Evolutionary conservation across 37 sponge, comb jelly and placozoan genomes (phyloP).

Genomic region (Theonella swinhoei): DNA sequence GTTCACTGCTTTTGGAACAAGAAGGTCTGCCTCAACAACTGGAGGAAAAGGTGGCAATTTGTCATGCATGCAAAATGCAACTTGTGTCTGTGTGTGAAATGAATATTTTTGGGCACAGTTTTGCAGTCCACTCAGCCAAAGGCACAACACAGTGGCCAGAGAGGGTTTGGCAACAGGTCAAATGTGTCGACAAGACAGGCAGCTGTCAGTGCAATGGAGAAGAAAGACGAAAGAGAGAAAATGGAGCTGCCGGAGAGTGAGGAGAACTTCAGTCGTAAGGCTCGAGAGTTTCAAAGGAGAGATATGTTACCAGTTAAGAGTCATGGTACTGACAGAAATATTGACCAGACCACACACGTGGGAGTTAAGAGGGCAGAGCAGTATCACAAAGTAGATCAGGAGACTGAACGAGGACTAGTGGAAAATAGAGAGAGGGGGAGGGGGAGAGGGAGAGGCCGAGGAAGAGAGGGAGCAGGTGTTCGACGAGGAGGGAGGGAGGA

Average conservation of each 20-base stretch:
- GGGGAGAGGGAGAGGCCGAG: constrained; percentile 8
- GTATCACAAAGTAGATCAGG: background rate
- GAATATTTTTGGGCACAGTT: too few species aligned
- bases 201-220: background rate
- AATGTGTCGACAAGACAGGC: background rate
- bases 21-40: background rate
- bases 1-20: constrained; percentile 29
- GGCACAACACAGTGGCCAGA: too few species aligned
- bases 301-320: background rate
- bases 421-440: constrained; percentile 11
- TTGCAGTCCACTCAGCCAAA: too few species aligned
- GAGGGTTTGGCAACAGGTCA: too few species aligned
- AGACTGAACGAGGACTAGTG: background rate
- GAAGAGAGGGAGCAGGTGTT: constrained; percentile 11
- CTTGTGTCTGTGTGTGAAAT: too few species aligned
- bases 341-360: background rate
- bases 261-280: background rate
- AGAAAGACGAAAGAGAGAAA: constrained; percentile 3
- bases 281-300: background rate
- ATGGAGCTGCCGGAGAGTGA: constrained; percentile 16
- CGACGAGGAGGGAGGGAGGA: background rate
- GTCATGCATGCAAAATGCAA: too few species aligned
- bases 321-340: background rate
- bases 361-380: background rate
- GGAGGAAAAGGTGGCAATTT: background rate